Evolutionary conservation across 2,888 invertebrate species (phyloP), one percentile per base, ranked within the genome.

Genomic region (Yponomeuta evonymella): DNA sequence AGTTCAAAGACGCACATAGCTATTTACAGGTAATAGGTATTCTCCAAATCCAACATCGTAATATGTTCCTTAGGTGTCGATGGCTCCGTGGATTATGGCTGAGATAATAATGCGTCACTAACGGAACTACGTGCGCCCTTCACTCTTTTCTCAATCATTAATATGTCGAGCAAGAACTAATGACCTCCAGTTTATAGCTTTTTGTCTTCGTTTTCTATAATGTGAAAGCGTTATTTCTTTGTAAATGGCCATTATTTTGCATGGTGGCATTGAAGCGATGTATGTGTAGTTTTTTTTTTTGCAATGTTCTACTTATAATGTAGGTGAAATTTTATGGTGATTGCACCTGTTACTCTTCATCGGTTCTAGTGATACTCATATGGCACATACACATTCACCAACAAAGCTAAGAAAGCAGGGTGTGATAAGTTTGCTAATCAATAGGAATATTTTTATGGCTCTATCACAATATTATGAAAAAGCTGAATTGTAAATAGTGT

Each of bases 111-210:
- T 77, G 78, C 79, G 78, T 79, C 79, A 79, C 70, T 78, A 73
- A 76, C 70, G 76, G 75, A 77, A 74, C 75, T 58, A 12, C 43
- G 73, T 77, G 80, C 79, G 81, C 87, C 90, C 86, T 87, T 87
- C 87, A 86, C 86, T 86, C 72, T 72, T 75, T 72, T 77, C 78
- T 79, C 78, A 83, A 88, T 86, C 84, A 84, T 84, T 83, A 88
- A 87, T 88, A 88, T 86, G 86, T 87, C 86, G 87, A 85, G 83
- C 43, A 62, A 69, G 36, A 68, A 86, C 80, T 81, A 81, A 79
- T 89, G 90, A 90, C 90, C 90, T 90, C 90, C 85, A 87, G 81
- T 79, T 74, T 76, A 73, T 67, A 72, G 74, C 75, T 75, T 80
- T 78, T 79, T 79, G 82, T 83, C 9, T 75, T 70, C 77, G 78